Evolutionary conservation across 1,140 invertebrate genomes (phyloP).

Genomic region (Drosophila lini): DNA sequence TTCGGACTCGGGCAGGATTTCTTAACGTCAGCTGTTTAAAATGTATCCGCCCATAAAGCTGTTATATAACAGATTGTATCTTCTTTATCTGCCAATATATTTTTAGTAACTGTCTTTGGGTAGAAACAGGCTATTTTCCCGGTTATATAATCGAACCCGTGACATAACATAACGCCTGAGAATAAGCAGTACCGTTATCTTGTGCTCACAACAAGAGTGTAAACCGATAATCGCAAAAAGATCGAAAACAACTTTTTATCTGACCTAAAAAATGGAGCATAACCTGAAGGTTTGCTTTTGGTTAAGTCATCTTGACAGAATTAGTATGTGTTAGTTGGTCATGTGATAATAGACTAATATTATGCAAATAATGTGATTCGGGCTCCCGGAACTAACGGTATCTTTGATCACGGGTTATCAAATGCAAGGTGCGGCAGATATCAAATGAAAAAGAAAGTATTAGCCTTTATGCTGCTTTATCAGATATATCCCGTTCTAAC

Average conservation of each 20-base stretch:
- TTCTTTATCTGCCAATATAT: background rate
- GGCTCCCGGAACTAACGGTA: background rate
- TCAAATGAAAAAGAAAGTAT: background rate
- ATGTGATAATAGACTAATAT: constrained; percentile 28
- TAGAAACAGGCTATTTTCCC: background rate
- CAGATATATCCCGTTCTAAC: constrained; percentile 1
- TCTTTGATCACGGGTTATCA: constrained; percentile 31
- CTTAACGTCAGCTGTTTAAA: background rate
- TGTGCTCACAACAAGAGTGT: constrained; percentile 15
- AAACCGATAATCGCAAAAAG: constrained; percentile 23
- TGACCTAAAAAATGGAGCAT: constrained; percentile 24
- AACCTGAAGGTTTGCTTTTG: constrained; percentile 4
- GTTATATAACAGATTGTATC: constrained; percentile 15
- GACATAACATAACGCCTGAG: constrained; percentile 25
- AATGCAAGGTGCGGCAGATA: constrained; percentile 11
- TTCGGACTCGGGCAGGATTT: constrained; percentile 1
- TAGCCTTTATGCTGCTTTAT: background rate
- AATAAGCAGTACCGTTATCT: constrained; percentile 26
- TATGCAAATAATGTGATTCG: constrained; percentile 30
- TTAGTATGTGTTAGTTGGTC: constrained; percentile 9
- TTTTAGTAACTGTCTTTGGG: background rate
- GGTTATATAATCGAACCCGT: constrained; percentile 20
- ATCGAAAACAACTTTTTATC: constrained; percentile 39
- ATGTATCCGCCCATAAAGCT: background rate
- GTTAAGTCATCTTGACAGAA: constrained; percentile 1